Percentiles rank a stretch among this genome's conserved stretches.
Conservation (phyloP, 2,113 vertebrate genomes). For the Burhinus bistriatus region DNA sequence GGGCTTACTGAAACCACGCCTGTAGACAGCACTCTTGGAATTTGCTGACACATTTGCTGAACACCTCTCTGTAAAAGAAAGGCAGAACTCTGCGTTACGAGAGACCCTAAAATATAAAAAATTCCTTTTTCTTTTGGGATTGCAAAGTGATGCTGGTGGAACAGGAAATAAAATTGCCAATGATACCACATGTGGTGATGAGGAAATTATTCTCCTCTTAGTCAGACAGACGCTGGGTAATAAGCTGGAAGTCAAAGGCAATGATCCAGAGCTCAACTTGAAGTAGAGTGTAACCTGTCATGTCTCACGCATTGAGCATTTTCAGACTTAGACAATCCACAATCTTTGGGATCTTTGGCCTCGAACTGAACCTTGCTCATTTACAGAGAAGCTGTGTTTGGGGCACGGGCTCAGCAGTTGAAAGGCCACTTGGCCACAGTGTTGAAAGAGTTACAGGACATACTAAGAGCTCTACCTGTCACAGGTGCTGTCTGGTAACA, state of each 20-base stretch:
- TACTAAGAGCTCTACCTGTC: background rate
- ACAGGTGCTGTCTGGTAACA: background rate
- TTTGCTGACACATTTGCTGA: background rate
- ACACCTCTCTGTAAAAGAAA: background rate
- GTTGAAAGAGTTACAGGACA: background rate
- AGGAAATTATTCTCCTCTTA: background rate
- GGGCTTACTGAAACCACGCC: background rate
- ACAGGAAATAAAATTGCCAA: background rate
- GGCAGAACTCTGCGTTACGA: background rate
- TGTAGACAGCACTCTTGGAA: background rate
- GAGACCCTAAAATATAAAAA: background rate
- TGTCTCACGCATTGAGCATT: background rate
- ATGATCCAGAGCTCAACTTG: background rate
- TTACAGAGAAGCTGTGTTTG: background rate
- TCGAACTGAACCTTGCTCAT: rapidly evolving
- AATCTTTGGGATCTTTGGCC: background rate
- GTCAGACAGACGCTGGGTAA: background rate
- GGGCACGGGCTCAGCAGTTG: background rate
- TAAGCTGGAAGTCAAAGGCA: background rate
- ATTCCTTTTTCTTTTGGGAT: background rate
- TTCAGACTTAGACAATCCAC: background rate
- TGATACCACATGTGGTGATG: background rate
- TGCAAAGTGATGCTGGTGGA: background rate
- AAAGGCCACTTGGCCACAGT: background rate
- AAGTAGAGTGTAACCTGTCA: background rate